These are phyloP conservation scores for Bombus confusus DNA, from an alignment of 1,140 invertebrate species.

Conservation along the genomic window DNA sequence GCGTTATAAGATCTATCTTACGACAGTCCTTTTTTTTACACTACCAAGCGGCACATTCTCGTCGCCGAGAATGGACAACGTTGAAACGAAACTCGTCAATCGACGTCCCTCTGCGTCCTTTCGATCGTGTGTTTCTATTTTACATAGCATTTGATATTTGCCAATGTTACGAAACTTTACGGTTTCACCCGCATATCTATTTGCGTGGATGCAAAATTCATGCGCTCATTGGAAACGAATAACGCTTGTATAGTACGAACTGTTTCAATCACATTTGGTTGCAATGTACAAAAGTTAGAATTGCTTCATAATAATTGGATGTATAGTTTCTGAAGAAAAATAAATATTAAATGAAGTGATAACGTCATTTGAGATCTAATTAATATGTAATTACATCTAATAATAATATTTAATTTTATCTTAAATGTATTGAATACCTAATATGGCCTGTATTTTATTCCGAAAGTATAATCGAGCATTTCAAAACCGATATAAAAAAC, in stretches of 20 bases:
- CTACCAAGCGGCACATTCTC: constrained; percentile 12
- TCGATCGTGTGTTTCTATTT: constrained; percentile 50
- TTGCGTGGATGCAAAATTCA: constrained; percentile 16
- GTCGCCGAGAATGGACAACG: constrained; percentile 57
- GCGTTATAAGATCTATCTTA: constrained; percentile 32
- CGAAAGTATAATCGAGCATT: no score
- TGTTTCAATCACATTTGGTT: neutral
- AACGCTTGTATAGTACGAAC: neutral
- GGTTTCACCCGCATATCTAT: constrained; percentile 30
- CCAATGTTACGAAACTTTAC: constrained; percentile 42
- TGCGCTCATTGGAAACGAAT: neutral
- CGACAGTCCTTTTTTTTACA: constrained; percentile 36
- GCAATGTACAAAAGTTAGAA: neutral
- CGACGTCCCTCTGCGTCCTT: constrained; percentile 40
- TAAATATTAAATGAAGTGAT: no score
- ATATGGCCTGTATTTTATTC: no score
- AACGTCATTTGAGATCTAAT: no score
- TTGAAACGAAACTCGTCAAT: constrained; percentile 57
- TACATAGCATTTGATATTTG: constrained; percentile 36
- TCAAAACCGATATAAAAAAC: no score
- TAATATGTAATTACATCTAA: no score
- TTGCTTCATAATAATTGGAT: neutral
- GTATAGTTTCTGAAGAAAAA: no score
- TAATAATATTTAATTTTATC: no score
- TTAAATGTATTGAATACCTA: no score